Evolutionary conservation across 2,113 vertebrate genomes (phyloP), one percentile per base, ranked within the genome.

Genomic region (Vicugna pacos): DNA sequence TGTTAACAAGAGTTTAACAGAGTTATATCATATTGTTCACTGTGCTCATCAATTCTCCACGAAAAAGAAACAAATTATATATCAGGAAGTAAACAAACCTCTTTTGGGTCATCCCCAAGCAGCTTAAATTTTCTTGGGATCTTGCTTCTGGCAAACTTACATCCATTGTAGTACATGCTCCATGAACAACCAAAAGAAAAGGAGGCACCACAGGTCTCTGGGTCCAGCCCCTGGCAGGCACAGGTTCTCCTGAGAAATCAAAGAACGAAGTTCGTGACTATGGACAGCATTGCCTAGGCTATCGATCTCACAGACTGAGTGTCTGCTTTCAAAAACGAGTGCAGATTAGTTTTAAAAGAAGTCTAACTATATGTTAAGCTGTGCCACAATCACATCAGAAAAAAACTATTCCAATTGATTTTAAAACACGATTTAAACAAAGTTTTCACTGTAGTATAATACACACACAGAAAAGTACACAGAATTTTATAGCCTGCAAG

Each of bases 121-220:
- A 99, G 98, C 98, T 99, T 99, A 98, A 99, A 99, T 98, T 99
- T 99, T 98, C 99, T 99, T 96, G 99, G 99, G 92, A 99, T 98
- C 99, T 99, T 99, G 98, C 99, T 99, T 98, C 99, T 98, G 96
- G 99, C 99, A 99, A 99, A 99, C 98, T 99, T 99, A 98, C 99
- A 99, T 86, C 99, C 99, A 73, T 99, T 99, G 98, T 99, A 99
- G 98, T 99, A 99, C 99, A 99, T 99, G 97, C 99, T 99, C 99
- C 99, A 99, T 12, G 99, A 99, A 97, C 99, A 99, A 73, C 99
- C 99, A 56, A 99, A 99, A 52, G 99, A 99, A 98, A 99, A 99
- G 50, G 99, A 99, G 97, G 99, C 99, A 97, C 99, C 99, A 97
- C 99, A 99, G 86, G 98, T 99, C 4, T 99, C 99, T 94, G 99